These are phyloP conservation scores for Mobula hypostoma DNA, from an alignment of 2,113 vertebrate species.

Conservation along the genomic window DNA sequence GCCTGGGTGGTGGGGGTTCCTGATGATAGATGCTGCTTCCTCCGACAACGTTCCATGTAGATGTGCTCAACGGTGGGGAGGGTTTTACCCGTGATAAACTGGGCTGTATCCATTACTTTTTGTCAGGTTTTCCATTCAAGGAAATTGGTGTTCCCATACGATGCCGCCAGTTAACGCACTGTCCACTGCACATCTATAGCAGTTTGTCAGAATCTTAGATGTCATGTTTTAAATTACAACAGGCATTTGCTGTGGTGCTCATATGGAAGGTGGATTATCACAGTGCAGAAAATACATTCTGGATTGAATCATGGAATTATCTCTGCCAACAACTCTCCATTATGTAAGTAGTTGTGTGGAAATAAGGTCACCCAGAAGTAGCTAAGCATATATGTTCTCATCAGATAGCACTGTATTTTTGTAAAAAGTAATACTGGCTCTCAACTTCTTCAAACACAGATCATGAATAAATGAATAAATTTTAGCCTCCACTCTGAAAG, in stretches of 20 bases:
- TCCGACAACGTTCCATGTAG: too few species aligned
- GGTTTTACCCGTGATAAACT: too few species aligned
- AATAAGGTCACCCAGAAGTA: conserved; percentile 65
- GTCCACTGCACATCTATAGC: too few species aligned
- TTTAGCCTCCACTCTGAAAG: conserved; percentile 72
- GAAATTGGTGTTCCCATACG: too few species aligned
- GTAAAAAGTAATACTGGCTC: conserved; percentile 78
- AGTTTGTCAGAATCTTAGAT: too few species aligned
- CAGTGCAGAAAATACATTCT: conserved; percentile 42
- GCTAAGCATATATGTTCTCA: conserved; percentile 55
- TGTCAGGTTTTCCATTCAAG: too few species aligned
- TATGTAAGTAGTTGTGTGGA: neutral
- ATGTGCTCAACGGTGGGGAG: too few species aligned
- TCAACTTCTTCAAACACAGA: conserved; percentile 67
- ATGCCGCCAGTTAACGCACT: too few species aligned
- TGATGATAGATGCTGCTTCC: too few species aligned
- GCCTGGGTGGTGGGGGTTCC: too few species aligned
- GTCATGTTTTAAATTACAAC: neutral
- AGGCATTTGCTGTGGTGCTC: neutral
- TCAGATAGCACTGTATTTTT: conserved; percentile 86
- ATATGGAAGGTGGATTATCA: neutral
- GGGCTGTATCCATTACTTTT: too few species aligned
- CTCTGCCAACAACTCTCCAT: conserved; percentile 56
- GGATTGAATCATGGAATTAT: conserved; percentile 79
- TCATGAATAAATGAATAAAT: conserved; percentile 79